Percentiles rank a stretch among this genome's conserved stretches.
These are phyloP conservation scores for Ornithoptera priamus DNA, from an alignment of 2,888 invertebrate species.

Conservation along the genomic window DNA sequence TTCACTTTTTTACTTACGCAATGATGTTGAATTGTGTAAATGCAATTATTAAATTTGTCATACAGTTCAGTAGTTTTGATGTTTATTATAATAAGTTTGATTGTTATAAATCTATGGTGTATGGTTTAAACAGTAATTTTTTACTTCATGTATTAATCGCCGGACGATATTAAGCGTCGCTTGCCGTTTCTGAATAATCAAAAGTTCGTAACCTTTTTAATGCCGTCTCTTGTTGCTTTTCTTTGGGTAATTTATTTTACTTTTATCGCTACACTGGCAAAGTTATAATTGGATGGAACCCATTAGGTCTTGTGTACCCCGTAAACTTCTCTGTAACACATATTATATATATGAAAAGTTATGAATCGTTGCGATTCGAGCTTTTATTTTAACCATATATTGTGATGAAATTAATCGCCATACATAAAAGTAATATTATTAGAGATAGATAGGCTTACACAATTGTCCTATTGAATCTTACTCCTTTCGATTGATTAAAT, in stretches of 20 bases:
- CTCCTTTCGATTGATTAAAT: conserved; percentile 13
- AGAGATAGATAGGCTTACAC: neutral
- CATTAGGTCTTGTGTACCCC: conserved; percentile 33
- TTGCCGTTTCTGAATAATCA: conserved; percentile 46
- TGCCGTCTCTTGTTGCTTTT: conserved; percentile 45
- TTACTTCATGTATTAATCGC: too few species aligned
- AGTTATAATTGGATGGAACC: conserved; percentile 41
- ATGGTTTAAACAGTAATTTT: too few species aligned
- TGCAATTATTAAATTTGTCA: neutral
- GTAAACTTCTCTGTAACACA: conserved; percentile 35
- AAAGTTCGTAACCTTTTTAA: conserved; percentile 52
- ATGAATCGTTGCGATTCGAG: conserved; percentile 44
- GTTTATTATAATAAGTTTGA: too few species aligned
- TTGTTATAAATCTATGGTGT: too few species aligned
- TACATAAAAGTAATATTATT: too few species aligned
- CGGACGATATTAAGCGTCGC: conserved; percentile 31
- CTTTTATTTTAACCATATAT: conserved; percentile 41
- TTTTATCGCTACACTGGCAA: conserved; percentile 43
- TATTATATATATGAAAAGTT: conserved; percentile 35
- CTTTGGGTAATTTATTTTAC: conserved; percentile 45
- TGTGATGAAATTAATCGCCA: too few species aligned
- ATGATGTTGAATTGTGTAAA: neutral
- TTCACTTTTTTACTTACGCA: neutral
- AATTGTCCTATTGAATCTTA: neutral
- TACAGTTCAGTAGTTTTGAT: neutral